Percentiles rank a stretch among this genome's conserved stretches.
These are phyloP conservation scores for Muscidifurax raptorellus DNA, from an alignment of 1,140 invertebrate species.

Conservation along the genomic window DNA sequence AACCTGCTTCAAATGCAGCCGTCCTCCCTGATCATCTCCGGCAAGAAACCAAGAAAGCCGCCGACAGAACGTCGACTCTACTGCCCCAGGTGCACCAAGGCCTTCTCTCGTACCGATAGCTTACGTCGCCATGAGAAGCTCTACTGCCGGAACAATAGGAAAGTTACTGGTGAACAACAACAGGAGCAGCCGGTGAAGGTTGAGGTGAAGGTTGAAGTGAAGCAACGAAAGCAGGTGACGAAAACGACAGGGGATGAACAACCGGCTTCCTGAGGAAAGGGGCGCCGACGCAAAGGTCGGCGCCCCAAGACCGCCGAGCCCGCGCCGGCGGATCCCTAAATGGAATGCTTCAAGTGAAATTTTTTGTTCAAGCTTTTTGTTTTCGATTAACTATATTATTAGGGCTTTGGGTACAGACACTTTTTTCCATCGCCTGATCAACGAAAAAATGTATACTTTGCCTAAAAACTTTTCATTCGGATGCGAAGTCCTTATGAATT, in stretches of 20 bases:
- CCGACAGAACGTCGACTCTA: constrained; percentile 22
- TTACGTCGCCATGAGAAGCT: constrained; percentile 47
- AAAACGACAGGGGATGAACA: neutral
- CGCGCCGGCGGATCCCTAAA: neutral
- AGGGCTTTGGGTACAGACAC: neutral
- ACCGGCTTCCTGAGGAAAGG: constrained; percentile 42
- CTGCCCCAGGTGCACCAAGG: constrained; percentile 42
- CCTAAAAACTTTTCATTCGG: neutral
- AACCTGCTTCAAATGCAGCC: constrained; percentile 6
- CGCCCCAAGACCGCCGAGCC: constrained; percentile 15
- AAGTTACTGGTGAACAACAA: neutral
- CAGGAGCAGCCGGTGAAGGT: neutral
- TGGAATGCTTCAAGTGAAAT: neutral
- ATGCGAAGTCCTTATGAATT: neutral
- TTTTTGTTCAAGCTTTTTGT: neutral
- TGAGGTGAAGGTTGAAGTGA: neutral
- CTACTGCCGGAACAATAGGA: constrained; percentile 40
- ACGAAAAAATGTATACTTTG: neutral
- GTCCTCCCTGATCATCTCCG: neutral
- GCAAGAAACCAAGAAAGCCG: neutral
- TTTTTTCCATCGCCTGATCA: neutral
- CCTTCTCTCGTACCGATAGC: constrained; percentile 48
- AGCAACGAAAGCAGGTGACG: neutral
- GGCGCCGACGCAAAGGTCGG: constrained; percentile 17
- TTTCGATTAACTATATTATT: neutral